Evolutionary conservation across 2,113 vertebrate species (phyloP).

Genomic region (Ammodytes marinus): DNA sequence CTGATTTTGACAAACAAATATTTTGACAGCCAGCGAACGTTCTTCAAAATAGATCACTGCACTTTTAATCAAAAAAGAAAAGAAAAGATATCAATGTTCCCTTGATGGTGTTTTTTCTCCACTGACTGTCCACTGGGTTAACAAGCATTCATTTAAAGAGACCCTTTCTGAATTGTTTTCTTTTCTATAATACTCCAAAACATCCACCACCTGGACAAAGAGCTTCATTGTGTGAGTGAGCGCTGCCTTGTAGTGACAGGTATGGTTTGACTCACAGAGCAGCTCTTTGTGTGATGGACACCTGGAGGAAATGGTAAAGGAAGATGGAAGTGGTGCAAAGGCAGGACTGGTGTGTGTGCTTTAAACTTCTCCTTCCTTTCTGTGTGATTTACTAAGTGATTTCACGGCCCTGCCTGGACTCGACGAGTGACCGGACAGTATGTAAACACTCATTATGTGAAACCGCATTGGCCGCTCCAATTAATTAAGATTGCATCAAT

Average conservation of each 20-base stretch:
- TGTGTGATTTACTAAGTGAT: constrained; percentile 27
- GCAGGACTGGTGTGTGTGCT: constrained; percentile 40
- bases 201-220: constrained; percentile 24
- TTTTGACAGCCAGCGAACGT: no score
- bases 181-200: constrained; percentile 14
- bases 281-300: constrained; percentile 64
- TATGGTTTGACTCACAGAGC: constrained; percentile 53
- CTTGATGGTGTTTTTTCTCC: constrained; percentile 2
- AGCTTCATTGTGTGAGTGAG: constrained; percentile 32
- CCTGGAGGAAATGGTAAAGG: constrained; percentile 68
- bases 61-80: neutral
- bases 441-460: constrained; percentile 27
- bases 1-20: no score
- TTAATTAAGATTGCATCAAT: constrained; percentile 2
- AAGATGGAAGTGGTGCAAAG: constrained; percentile 52
- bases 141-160: constrained; percentile 25
- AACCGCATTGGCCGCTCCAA: neutral
- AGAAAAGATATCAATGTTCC: neutral
- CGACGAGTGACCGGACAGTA: constrained; percentile 12
- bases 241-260: constrained; percentile 37
- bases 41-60: no score
- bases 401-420: neutral
- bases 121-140: constrained; percentile 20
- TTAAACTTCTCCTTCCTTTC: constrained; percentile 35
- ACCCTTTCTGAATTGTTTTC: constrained; percentile 19